phyloP scores from a whole-genome alignment of 2,113 vertebrate genomes.

The Nesogale talazaci region DNA sequence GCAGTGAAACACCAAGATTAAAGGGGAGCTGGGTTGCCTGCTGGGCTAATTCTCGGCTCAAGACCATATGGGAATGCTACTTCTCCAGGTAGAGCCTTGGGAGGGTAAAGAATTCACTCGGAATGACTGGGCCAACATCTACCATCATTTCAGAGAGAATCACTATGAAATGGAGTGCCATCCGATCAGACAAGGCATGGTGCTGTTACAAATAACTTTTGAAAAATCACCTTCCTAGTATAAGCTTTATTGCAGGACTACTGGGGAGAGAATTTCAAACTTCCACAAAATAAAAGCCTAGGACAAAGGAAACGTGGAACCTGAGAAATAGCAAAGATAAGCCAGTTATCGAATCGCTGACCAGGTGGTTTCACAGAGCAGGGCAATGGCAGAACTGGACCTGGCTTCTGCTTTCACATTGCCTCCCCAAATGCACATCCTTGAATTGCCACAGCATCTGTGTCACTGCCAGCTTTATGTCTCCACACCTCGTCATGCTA shows the following conservation, averaged over 20 bases:
- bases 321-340: background rate
- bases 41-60: fast-evolving
- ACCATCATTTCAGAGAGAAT: background rate
- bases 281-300: background rate
- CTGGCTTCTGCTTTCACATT: background rate
- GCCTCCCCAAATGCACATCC: background rate
- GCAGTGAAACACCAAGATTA: background rate
- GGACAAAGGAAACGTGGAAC: background rate
- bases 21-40: background rate
- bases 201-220: background rate
- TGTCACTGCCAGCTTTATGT: background rate
- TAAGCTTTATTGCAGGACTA: background rate
- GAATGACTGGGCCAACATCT: background rate
- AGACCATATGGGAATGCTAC: background rate
- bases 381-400: background rate
- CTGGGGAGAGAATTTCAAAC: background rate
- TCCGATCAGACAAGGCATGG: background rate
- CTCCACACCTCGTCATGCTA: background rate
- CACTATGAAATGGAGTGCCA: background rate
- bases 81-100: background rate
- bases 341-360: background rate
- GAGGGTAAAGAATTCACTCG: background rate
- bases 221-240: background rate
- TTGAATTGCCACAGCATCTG: background rate
- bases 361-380: background rate